Conservation (phyloP, 1,140 invertebrate species). For the Heliconius eleuchia region DNA sequence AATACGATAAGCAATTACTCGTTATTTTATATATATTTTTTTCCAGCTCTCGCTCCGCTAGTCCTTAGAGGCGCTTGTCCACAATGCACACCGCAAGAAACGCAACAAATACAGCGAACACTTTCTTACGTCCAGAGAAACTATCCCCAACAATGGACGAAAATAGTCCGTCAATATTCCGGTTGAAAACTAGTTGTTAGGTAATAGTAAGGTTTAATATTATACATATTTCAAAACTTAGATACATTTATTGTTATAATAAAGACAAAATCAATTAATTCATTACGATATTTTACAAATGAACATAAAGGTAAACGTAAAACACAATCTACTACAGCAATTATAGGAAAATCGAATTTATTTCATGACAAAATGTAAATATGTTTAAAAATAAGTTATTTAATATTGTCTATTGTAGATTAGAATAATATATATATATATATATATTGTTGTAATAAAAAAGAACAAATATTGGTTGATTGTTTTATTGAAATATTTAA, state of each 20-base stretch:
- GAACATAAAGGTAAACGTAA: too few species aligned
- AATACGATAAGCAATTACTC: background rate
- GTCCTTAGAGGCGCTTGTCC: conserved; percentile 86
- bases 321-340: too few species aligned
- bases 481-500: background rate
- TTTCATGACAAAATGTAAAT: conserved; percentile 3
- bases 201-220: background rate
- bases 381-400: conserved; percentile 12
- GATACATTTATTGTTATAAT: background rate
- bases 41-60: conserved; percentile 85
- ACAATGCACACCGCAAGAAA: conserved; percentile 85
- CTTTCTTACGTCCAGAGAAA: conserved; percentile 86
- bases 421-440: background rate
- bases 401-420: conserved; percentile 8
- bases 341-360: background rate
- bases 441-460: background rate
- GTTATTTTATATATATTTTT: conserved; percentile 14
- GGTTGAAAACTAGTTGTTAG: conserved; percentile 56
- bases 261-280: background rate
- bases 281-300: too few species aligned
- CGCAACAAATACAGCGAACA: conserved; percentile 86
- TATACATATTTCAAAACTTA: background rate
- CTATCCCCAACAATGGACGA: conserved; percentile 87
- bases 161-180: conserved; percentile 85
- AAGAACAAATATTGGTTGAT: background rate